A percentile compares a stretch with the other conserved stretches of the same genome.
Conservation (phyloP, 2,888 invertebrate genomes). For the Ochropacha duplaris region DNA sequence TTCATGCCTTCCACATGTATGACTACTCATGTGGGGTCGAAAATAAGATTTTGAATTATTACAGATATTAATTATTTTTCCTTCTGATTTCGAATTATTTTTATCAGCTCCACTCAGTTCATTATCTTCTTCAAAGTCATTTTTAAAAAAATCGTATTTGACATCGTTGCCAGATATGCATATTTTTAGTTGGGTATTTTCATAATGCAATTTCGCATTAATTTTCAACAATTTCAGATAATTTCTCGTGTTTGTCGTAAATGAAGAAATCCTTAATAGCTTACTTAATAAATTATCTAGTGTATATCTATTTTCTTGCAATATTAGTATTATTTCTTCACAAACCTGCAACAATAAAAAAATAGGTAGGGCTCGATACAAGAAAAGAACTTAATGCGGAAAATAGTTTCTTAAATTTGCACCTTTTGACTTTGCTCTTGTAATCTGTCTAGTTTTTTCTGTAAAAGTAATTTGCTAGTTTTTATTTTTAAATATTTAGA, state of each 20-base stretch:
- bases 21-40: background rate
- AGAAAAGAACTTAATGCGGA: background rate
- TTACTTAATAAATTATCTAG: slow-evolving; percentile 35
- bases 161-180: slow-evolving; percentile 20
- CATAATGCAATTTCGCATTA: slow-evolving; percentile 44
- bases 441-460: slow-evolving; percentile 52
- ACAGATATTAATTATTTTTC: background rate
- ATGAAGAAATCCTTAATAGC: slow-evolving; percentile 31
- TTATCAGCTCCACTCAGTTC: too few relatives aligned
- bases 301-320: slow-evolving; percentile 40
- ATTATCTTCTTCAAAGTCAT: background rate
- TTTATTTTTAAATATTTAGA: slow-evolving; percentile 46
- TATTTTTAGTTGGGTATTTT: slow-evolving; percentile 48
- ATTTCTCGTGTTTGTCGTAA: slow-evolving; percentile 35
- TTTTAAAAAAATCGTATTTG: background rate
- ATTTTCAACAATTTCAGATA: slow-evolving; percentile 42
- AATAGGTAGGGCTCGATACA: background rate
- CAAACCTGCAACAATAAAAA: slow-evolving; percentile 34
- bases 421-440: slow-evolving; percentile 41
- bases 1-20: background rate
- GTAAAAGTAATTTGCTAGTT: slow-evolving; percentile 41
- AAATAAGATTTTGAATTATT: background rate
- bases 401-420: background rate
- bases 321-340: slow-evolving; percentile 33
- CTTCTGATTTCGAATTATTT: background rate